Evolutionary conservation across 2,888 invertebrate species (phyloP), one percentile per base, ranked within the genome.

Genomic region (Tridacna crocea): DNA sequence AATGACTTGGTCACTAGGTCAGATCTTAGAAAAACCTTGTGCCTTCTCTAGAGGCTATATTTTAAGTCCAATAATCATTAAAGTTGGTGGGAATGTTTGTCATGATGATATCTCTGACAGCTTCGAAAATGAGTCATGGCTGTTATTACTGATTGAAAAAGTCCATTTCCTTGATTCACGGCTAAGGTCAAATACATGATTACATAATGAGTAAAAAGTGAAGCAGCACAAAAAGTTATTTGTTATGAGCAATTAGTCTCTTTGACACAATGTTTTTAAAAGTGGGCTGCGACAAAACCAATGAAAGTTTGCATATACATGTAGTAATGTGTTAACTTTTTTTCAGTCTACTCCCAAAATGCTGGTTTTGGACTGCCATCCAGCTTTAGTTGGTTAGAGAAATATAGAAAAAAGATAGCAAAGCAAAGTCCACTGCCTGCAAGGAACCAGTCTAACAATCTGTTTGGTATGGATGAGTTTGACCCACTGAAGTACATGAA

Each of bases 401-500:
- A 88, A 80, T 90, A 90, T 77, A 58, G 65, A 26, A 81, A 81
- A 48, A 63, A 75, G 65, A 70, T 22, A 24, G 51, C 46, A 55
- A 72, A 82, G 27, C 72, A 72, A 27, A 36, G 73, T 60, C 55
- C 66, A 26, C 74, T 75, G 13, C 55, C 75, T n/a, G 51, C 19
- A n/a, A 22, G 46, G 48, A 65, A 70, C n/a, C 24, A 58, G 27
- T 26, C n/a, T 4, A 74, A 60, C 46, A 82, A 82, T 51, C 89
- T 89, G 15, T 91, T 92, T 84, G 88, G 87, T 15, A 88, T 83
- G 15, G 91, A 92, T 82, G 87, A 89, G 11, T 92, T 93, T 89
- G 91, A 93, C 75, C 92, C 92, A 0, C 61, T 90, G 60, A 90
- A 88, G 82, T 86, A 92, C 75, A 92, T 91, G 91, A 88, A 89